Conservation (phyloP, 2,888 invertebrate species). For the Leptopilina drosophilae region DNA sequence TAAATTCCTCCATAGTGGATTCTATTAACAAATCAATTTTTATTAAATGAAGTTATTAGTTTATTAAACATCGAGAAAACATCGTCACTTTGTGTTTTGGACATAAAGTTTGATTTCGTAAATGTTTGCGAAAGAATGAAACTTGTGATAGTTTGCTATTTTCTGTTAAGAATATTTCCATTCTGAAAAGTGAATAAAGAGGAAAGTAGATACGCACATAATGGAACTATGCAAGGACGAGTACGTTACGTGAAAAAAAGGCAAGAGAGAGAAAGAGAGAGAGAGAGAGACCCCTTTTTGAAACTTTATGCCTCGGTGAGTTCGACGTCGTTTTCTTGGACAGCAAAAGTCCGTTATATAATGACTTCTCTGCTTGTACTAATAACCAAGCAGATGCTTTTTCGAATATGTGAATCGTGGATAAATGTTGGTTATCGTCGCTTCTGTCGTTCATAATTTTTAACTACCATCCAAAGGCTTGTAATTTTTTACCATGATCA, state of each 20-base stretch:
- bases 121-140: no score
- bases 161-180: no score
- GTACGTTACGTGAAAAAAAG: conserved; percentile 36
- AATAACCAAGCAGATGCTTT: conserved; percentile 60
- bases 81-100: no score
- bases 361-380: conserved; percentile 52
- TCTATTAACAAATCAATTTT: neutral
- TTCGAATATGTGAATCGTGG: conserved; percentile 51
- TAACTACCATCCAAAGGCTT: conserved; percentile 23
- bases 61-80: neutral
- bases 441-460: conserved; percentile 45
- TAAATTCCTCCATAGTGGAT: neutral
- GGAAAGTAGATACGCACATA: neutral
- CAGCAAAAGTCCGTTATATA: conserved; percentile 68
- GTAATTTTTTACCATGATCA: conserved; percentile 34
- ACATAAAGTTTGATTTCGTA: neutral
- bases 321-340: conserved; percentile 67
- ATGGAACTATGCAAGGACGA: conserved; percentile 32
- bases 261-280: conserved; percentile 35
- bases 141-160: neutral
- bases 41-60: conserved; percentile 28
- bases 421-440: conserved; percentile 54
- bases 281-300: conserved; percentile 46
- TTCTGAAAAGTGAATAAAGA: conserved; percentile 2
- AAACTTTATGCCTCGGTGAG: conserved; percentile 67